Percentiles rank a stretch among this genome's conserved stretches.
Conservation (phyloP, 2,797 vertebrate genomes). For the Moxostoma hubbsi region DNA sequence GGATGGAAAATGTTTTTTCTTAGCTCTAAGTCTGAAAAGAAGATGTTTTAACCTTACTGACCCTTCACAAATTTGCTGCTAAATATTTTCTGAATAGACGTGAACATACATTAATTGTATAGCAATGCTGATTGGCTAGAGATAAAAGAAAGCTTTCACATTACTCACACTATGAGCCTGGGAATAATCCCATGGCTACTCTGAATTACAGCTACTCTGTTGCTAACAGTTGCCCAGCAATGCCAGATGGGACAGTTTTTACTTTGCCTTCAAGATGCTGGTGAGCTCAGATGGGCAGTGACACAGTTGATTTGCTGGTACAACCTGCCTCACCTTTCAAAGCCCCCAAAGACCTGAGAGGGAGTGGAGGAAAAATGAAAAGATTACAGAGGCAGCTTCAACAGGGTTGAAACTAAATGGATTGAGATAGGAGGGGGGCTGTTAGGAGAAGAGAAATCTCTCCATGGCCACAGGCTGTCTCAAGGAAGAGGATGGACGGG, state of each 20-base stretch:
- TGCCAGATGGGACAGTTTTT: constrained; percentile 60
- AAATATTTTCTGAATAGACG: neutral
- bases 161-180: constrained; percentile 30
- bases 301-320: constrained; percentile 73
- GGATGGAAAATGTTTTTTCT: constrained; percentile 47
- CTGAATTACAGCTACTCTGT: constrained; percentile 37
- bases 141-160: constrained; percentile 25
- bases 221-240: constrained; percentile 47
- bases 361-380: constrained; percentile 82
- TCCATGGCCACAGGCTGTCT: constrained; percentile 68
- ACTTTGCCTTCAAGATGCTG: constrained; percentile 49
- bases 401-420: constrained; percentile 62
- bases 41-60: neutral
- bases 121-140: constrained; percentile 7
- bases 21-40: constrained; percentile 19
- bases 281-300: constrained; percentile 70
- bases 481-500: constrained; percentile 69
- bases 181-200: constrained; percentile 28
- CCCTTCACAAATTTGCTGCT: constrained; percentile 1
- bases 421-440: constrained; percentile 58
- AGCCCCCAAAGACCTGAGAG: constrained; percentile 74
- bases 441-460: constrained; percentile 52
- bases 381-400: constrained; percentile 75
- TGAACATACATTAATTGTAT: neutral
- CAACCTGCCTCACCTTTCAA: constrained; percentile 73